A percentile compares a stretch with the other conserved stretches of the same genome.
Evolutionary conservation across 1,140 invertebrate species (phyloP).

Genomic region (Bombus picipes): DNA sequence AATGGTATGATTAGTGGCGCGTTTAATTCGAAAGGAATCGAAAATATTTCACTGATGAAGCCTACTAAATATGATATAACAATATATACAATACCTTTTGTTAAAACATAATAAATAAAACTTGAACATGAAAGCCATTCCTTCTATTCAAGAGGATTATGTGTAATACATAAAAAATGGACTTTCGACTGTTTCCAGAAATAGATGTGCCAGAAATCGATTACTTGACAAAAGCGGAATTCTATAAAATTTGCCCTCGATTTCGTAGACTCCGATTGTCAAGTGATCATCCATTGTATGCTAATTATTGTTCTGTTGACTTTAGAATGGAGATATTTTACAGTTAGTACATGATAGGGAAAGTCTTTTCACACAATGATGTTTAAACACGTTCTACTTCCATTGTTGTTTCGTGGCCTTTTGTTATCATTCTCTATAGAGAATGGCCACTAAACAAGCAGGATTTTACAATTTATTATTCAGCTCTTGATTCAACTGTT

Average conservation of each 20-base stretch:
- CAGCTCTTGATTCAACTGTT: neutral
- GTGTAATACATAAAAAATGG: neutral
- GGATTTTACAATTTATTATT: neutral
- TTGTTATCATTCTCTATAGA: slow-evolving; percentile 7
- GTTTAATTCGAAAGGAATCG: neutral
- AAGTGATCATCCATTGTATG: slow-evolving; percentile 26
- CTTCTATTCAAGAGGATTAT: neutral
- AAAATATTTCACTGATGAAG: neutral
- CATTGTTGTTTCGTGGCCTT: slow-evolving; percentile 13
- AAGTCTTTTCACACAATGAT: slow-evolving; percentile 24
- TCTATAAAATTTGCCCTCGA: neutral
- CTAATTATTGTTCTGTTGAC: slow-evolving; percentile 3
- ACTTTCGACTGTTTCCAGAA: neutral
- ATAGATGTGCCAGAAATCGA: neutral
- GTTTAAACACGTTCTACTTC: neutral
- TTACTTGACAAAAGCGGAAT: neutral
- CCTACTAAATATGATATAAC: no score
- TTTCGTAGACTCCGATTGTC: neutral
- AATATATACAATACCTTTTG: neutral
- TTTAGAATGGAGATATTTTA: neutral
- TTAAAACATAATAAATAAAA: neutral
- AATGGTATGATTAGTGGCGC: neutral
- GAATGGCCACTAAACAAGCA: neutral
- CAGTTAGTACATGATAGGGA: slow-evolving; percentile 6
- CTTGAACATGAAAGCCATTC: neutral